Base-by-base conservation (phyloP, 2,797 vertebrate species). In the Enteromius argenteus region DNA sequence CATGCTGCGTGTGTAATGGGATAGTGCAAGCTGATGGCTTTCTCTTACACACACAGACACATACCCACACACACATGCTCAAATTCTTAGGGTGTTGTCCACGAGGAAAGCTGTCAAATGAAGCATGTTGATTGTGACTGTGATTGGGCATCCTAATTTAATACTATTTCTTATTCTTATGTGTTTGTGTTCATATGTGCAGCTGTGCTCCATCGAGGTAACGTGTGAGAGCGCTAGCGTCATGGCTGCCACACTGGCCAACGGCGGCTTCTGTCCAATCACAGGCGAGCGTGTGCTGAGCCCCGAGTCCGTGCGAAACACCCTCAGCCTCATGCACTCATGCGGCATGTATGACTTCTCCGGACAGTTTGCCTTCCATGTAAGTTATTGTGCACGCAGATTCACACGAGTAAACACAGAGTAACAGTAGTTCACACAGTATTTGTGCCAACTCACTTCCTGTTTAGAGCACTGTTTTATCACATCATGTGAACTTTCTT, bases 301-400 rank as follows among this genome's bases (percentile, higher is more conserved):
- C 82, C 96, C 96, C 0, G 96, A 97, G 90, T 93, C 96, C 0
- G 96, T 97, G 79, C 95, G 96, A 66, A 95, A 97, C 84, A 97
- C 96, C 4, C 86, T 97, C 89, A 97, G 96, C 85, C 92, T 97
- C 89, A 97, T 97, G 96, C 96, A 97, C 90, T 97, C 96, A 86
- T 97, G 96, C 86, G 96, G 96, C 93, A 97, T 97, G 96, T 97
- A 97, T 86, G 96, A 97, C 91, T 97, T 97, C 39, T 97, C 96
- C 0, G 96, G 96, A 56, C 96, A 97, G 90, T 97, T 97, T 90
- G 96, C 96, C 77, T 97, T 97, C 90, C 96, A 97, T 80, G 96
- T 97, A 91, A 96, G 92, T 87, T 49, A 58, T 27, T 71, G 21
- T 17, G 5, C 19, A 30, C 39, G 51, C 14, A 85, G 85, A 17